phyloP scores from a whole-genome alignment of 2,113 vertebrate genomes.

The Phylloscopus trochiloides region DNA sequence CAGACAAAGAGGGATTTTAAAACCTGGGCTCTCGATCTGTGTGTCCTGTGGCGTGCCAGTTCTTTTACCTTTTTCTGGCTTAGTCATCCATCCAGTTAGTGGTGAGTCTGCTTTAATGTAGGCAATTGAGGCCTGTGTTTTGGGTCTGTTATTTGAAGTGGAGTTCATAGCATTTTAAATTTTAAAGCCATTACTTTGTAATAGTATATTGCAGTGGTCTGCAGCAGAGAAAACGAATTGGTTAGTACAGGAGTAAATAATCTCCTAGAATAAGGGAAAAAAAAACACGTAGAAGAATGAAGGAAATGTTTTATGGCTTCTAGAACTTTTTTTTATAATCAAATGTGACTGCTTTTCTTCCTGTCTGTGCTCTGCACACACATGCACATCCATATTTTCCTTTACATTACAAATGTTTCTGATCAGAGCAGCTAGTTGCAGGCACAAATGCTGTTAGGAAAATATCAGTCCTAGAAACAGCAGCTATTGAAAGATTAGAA shows the following conservation, averaged over 20 bases:
- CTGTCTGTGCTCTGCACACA: neutral
- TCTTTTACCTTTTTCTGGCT: neutral
- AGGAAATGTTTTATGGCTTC: neutral
- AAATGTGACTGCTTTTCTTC: neutral
- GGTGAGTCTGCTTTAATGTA: neutral
- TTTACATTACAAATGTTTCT: neutral
- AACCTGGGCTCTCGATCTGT: neutral
- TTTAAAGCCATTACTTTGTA: neutral
- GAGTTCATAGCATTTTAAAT: neutral
- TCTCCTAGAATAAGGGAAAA: neutral
- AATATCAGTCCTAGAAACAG: neutral
- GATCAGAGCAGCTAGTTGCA: neutral
- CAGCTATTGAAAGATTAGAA: conserved; percentile 21
- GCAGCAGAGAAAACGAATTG: neutral
- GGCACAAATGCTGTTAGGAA: conserved; percentile 9
- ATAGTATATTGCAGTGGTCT: neutral
- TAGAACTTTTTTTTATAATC: neutral
- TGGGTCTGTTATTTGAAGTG: neutral
- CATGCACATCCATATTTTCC: neutral
- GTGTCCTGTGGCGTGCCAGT: neutral
- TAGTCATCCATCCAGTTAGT: neutral
- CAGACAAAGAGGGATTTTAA: neutral
- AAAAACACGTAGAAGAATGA: neutral
- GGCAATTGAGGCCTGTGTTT: neutral
- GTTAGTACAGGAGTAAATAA: neutral